Evolutionary conservation across 2,113 vertebrate species (phyloP).

Genomic region (Gnathonemus longibarbis): DNA sequence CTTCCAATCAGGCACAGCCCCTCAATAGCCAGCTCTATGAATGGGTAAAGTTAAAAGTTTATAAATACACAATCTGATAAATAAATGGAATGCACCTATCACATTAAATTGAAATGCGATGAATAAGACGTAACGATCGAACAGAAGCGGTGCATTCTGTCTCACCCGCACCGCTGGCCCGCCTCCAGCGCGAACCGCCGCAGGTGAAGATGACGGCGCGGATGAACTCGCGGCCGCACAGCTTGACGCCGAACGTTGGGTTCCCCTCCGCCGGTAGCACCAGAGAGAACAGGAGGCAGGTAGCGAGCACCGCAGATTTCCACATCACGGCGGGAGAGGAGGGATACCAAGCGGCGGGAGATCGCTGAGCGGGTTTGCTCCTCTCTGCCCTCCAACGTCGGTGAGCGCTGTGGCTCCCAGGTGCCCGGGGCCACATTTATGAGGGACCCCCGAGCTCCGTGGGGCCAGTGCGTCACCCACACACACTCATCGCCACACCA

Average conservation of each 20-base stretch:
- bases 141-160: background rate
- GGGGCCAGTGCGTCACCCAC: constrained; percentile 16
- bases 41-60: background rate
- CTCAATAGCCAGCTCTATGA: background rate
- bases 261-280: constrained; percentile 44
- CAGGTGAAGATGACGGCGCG: constrained; percentile 79
- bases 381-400: background rate
- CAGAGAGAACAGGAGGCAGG: constrained; percentile 51
- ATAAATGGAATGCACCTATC: background rate
- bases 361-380: background rate
- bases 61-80: background rate
- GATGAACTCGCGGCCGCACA: constrained; percentile 79
- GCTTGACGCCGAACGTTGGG: constrained; percentile 66
- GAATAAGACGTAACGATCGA: background rate
- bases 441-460: background rate
- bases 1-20: background rate
- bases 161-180: constrained; percentile 47
- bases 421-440: constrained; percentile 24
- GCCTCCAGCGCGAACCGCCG: constrained; percentile 75
- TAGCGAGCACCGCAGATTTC: constrained; percentile 50
- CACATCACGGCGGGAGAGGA: constrained; percentile 44
- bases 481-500: constrained; percentile 13
- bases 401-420: background rate
- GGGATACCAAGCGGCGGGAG: background rate
- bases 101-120: background rate